Evolutionary conservation across 2,113 vertebrate species (phyloP), one percentile per base, ranked within the genome.

Genomic region (Halcyon senegalensis): DNA sequence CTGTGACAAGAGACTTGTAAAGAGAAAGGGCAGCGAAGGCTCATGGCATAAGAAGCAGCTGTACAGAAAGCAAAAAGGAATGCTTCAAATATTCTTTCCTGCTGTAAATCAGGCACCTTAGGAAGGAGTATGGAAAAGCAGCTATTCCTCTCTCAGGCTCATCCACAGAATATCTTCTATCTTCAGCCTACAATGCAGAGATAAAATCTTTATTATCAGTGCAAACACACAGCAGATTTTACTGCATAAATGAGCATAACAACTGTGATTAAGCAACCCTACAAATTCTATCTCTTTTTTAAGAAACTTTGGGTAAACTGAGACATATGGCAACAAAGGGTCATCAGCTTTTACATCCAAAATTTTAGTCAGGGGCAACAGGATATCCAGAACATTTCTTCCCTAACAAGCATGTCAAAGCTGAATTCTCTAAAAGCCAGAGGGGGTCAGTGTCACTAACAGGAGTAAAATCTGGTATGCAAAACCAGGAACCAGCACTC

Each of bases 81-180:
- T 13, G n/a, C 2, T 63, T 66, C 43, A 75, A 39, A 25, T 77
- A 62, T 33, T 90, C 20, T 56, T 70, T 92, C 84, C 62, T 50
- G 51, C 53, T 68, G 23, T 80, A 66, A 27, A 76, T 55, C 31
- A 59, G 23, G 51, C 89, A 99, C 99, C 98, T 98, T 90, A 89
- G 89, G 8, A 93, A 96, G 62, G 97, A 97, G 37, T 66, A 81
- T 1, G 93, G 96, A 43, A 92, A 93, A 81, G 58, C 16, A 33
- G 43, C 41, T 31, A 21, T 80, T 94, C 13, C 77, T 92, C 37
- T 90, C 76, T 97, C 91, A 70, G 91, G 60, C 35, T 96, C 96
- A 62, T 97, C 91, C 28, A 94, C 51, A 59, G 59, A 2, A 6
- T 14, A 55, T 31, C 23, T 60, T 78, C 58, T 41, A 33, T 76